Evolutionary conservation across 2,797 vertebrate species (phyloP), one percentile per base, ranked within the genome.

Genomic region (Syncerus caffer): DNA sequence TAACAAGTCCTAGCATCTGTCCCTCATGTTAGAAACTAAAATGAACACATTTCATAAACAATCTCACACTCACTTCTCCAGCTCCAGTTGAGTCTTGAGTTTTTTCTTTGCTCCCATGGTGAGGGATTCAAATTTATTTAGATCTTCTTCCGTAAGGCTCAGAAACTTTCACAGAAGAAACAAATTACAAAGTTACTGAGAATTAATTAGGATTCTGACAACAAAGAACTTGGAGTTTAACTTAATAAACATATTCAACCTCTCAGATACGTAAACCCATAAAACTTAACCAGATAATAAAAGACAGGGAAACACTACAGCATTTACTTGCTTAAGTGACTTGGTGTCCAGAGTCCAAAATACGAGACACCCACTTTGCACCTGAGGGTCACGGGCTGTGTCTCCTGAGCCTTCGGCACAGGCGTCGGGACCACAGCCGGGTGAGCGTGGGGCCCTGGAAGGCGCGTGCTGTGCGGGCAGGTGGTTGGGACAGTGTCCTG

Each of bases 61-160:
- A 38, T 1, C 6, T 19, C 64, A n/a, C 2, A 99, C 99, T 99
- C 98, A 99, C 99, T 99, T 99, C 97, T 99, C 99, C 67, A 99
- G 98, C 98, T 99, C 99, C 13, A 99, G 98, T 53, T 99, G 99
- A 23, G 99, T 99, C 99, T 99, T 99, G 90, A 99, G 99, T 96
- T 99, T 99, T 98, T 99, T 99, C 99, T 99, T 99, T 2, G 99
- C 99, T 96, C 99, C 99, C 99, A 99, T 99, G 88, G 99, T 99
- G 90, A 99, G 99, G 93, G 99, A 99, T 87, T 99, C 99, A 94
- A 99, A 99, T 96, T 99, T 99, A 98, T 99, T 99, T 88, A 99
- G 99, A 98, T 99, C 99, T 92, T 99, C 99, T 97, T 99, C 99
- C 1, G 99, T 99, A 93, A 99, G 99, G 80, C 99, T 99, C 98